phyloP scores from a whole-genome alignment of 1,140 invertebrate genomes.

The Drosophila sp. region DNA sequence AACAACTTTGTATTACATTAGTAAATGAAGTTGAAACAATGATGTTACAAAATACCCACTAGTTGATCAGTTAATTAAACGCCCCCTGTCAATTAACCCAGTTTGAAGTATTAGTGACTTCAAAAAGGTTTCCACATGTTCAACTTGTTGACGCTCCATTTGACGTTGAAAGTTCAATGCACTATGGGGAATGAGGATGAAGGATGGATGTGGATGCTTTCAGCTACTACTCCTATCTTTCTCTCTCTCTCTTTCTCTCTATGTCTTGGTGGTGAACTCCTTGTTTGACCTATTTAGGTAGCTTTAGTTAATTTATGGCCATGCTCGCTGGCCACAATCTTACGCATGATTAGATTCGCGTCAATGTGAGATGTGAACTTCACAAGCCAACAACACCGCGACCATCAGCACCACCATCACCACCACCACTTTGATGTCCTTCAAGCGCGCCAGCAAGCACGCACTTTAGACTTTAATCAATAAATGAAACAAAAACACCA shows the following conservation, averaged over 20 bases:
- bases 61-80: slow-evolving; percentile 4
- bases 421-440: slow-evolving; percentile 62
- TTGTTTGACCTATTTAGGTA: slow-evolving; percentile 45
- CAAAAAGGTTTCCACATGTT: slow-evolving; percentile 58
- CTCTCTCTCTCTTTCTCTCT: not conserved
- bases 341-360: slow-evolving; percentile 66
- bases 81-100: slow-evolving; percentile 47
- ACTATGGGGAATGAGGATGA: slow-evolving; percentile 32
- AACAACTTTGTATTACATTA: no score
- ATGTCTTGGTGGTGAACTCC: not conserved
- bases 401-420: not conserved
- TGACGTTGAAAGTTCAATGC: slow-evolving; percentile 78
- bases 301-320: slow-evolving; percentile 48
- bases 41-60: not conserved
- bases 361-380: slow-evolving; percentile 29
- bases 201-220: not conserved
- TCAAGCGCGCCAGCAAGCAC: slow-evolving; percentile 26
- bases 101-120: slow-evolving; percentile 45
- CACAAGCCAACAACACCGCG: slow-evolving; percentile 13
- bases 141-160: slow-evolving; percentile 73
- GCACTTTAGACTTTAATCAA: slow-evolving; percentile 14
- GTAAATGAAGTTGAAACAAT: not conserved
- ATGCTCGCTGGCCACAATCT: slow-evolving; percentile 49
- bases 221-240: not conserved
- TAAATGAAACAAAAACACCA: slow-evolving; percentile 7